phyloP scores from a whole-genome alignment of 2,888 invertebrate species.

The Ctenicera cuprea region DNA sequence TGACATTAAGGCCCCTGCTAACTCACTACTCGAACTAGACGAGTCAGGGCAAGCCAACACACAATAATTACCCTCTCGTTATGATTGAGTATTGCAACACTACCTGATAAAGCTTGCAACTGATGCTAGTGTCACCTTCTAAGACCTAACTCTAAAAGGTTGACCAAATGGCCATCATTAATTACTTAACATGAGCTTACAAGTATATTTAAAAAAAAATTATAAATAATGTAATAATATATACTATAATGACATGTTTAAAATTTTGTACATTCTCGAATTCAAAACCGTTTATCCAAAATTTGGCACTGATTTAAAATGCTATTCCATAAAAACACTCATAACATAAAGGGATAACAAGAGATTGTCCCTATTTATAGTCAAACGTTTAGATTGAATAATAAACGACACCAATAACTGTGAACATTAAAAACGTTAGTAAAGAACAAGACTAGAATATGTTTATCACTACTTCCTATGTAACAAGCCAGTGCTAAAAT shows the following conservation, averaged over 20 bases:
- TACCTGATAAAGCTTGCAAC: constrained; percentile 62
- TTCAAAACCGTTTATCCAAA: constrained; percentile 47
- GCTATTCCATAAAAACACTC: constrained; percentile 61
- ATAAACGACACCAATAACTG: constrained; percentile 65
- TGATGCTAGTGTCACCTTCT: constrained; percentile 50
- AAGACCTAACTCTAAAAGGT: constrained; percentile 40
- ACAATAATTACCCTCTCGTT: constrained; percentile 59
- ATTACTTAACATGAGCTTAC: constrained; percentile 51
- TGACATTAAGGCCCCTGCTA: constrained; percentile 72
- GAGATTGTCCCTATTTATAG: constrained; percentile 73
- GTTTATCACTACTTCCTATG: constrained; percentile 58
- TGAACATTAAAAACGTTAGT: constrained; percentile 63
- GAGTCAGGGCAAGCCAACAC: constrained; percentile 54
- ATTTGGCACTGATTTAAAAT: constrained; percentile 50
- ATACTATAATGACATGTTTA: constrained; percentile 37
- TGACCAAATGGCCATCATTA: constrained; percentile 33
- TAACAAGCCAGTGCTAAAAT: constrained; percentile 60
- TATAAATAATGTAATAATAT: constrained; percentile 47
- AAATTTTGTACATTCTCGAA: constrained; percentile 66
- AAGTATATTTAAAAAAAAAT: constrained; percentile 46
- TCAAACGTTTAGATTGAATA: constrained; percentile 68
- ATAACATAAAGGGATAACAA: constrained; percentile 69
- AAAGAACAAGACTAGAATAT: constrained; percentile 62
- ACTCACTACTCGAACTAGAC: constrained; percentile 65
- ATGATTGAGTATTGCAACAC: constrained; percentile 62